Conservation (phyloP, 35 echinoderm and acorn worm genomes). For the Chiridota heheva region DNA sequence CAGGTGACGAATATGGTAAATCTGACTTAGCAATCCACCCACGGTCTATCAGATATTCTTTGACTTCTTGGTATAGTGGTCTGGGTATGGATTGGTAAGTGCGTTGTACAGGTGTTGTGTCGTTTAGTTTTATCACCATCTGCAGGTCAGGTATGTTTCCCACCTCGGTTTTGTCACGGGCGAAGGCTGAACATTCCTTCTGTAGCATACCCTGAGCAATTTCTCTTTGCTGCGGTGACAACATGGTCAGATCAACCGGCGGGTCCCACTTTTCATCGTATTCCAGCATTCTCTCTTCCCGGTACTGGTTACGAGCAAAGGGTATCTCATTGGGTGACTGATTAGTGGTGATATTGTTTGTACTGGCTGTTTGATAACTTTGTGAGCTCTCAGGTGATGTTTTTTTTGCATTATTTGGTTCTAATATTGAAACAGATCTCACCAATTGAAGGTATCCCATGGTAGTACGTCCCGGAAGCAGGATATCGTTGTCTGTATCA, state of each 20-base stretch:
- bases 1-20: constrained; percentile 60
- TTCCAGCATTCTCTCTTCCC: no score
- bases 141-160: constrained; percentile 32
- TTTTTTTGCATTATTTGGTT: no score
- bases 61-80: constrained; percentile 61
- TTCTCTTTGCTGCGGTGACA: not conserved
- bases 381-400: no score
- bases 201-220: constrained; percentile 37
- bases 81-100: constrained; percentile 61
- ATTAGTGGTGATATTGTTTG: no score
- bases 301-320: no score
- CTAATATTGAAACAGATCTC: no score
- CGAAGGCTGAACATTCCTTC: constrained; percentile 41
- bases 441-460: no score
- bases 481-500: no score
- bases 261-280: not conserved
- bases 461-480: no score
- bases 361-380: no score
- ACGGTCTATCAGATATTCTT: constrained; percentile 38
- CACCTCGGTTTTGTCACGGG: constrained; percentile 53
- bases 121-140: constrained; percentile 57
- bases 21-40: constrained; percentile 56
- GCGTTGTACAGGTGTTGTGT: constrained; percentile 10
- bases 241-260: not conserved
- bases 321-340: no score